Percentiles rank a stretch among this genome's conserved stretches.
Evolutionary conservation across 2,888 invertebrate genomes (phyloP).

Genomic region (Caradrina kadenii): DNA sequence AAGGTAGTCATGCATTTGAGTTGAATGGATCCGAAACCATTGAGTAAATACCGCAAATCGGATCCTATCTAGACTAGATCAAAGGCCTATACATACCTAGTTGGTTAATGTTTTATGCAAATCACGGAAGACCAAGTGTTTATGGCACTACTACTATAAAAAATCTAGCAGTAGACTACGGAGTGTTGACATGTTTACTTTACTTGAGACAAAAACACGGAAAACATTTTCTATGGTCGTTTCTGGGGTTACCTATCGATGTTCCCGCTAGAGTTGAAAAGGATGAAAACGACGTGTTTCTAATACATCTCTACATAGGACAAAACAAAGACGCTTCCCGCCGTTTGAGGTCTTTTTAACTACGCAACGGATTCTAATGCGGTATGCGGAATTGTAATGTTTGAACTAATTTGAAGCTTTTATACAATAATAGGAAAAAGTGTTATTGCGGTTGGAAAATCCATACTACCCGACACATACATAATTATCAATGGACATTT

Average conservation of each 20-base stretch:
- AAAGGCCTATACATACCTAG: no score
- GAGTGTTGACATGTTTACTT: not conserved
- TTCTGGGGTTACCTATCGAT: not conserved
- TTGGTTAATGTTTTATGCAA: not conserved
- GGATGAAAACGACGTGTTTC: not conserved
- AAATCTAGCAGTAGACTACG: not conserved
- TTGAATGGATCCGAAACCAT: not conserved
- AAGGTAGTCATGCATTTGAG: not conserved
- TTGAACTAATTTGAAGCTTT: not conserved
- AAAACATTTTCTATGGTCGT: not conserved
- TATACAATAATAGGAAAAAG: constrained; percentile 11
- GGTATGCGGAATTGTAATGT: not conserved
- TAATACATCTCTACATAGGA: no score
- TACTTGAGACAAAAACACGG: not conserved
- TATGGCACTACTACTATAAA: not conserved
- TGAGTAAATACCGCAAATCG: not conserved
- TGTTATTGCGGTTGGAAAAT: constrained; percentile 31
- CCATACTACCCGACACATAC: constrained; percentile 12
- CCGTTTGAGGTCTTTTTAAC: no score
- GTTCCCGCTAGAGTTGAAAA: not conserved
- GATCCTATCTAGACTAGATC: not conserved
- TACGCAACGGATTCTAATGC: no score
- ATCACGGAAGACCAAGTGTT: not conserved
- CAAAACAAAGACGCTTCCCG: no score
- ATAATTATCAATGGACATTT: constrained; percentile 15